Evolutionary conservation across 2,113 vertebrate species (phyloP).

Genomic region (Pomatostomus ruficeps): DNA sequence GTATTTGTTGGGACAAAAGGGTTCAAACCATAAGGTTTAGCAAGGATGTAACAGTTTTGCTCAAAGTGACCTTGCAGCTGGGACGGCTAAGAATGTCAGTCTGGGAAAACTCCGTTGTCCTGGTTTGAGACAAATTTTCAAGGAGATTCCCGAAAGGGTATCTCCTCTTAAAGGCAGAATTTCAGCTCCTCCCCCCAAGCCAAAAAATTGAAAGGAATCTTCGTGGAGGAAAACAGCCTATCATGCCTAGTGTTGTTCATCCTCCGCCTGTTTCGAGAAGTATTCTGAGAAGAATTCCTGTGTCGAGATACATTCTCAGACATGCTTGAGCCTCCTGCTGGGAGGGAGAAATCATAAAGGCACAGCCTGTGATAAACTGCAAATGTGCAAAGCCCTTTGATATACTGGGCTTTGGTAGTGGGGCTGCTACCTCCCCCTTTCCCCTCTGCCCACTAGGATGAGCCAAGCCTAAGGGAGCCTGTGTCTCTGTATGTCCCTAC

Average conservation of each 20-base stretch:
- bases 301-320: background rate
- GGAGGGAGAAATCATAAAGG: background rate
- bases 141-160: too few relatives aligned
- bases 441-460: background rate
- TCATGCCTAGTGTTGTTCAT: background rate
- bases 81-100: background rate
- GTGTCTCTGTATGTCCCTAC: background rate
- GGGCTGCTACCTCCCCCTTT: background rate
- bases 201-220: too few relatives aligned
- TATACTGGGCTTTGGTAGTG: background rate
- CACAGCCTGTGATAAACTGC: background rate
- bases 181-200: too few relatives aligned
- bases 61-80: background rate
- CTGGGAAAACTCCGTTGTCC: background rate
- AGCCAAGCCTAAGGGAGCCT: background rate
- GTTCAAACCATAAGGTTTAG: rapidly evolving
- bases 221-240: too few relatives aligned
- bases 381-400: rapidly evolving
- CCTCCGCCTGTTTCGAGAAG: background rate
- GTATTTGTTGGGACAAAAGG: background rate
- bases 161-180: too few relatives aligned
- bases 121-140: too few relatives aligned
- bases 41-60: background rate
- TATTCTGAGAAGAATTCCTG: background rate
- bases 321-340: background rate